Evolutionary conservation across 1,140 invertebrate species (phyloP).

Genomic region (Polyergus mexicanus): DNA sequence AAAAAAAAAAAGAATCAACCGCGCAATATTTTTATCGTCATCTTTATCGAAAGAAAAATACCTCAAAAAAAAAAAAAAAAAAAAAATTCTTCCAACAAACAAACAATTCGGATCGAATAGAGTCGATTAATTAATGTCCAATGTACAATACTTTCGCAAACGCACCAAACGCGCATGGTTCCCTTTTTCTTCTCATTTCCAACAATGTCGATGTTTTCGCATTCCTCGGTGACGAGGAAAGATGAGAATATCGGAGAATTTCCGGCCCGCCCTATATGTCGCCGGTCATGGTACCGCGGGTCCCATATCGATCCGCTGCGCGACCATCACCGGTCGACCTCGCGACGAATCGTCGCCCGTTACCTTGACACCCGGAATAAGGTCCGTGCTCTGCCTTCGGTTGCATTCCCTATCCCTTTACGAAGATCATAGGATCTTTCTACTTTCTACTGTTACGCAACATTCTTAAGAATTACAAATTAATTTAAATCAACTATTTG

Average conservation of each 20-base stretch:
- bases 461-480: neutral
- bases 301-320: slow-evolving; percentile 78
- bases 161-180: neutral
- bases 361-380: slow-evolving; percentile 1
- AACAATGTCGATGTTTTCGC: neutral
- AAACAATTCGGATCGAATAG: no score
- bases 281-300: slow-evolving; percentile 10
- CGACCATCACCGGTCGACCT: slow-evolving; percentile 59
- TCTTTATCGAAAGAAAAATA: no score
- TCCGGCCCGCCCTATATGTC: neutral
- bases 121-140: no score
- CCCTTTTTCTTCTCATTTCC: neutral
- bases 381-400: neutral
- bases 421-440: neutral
- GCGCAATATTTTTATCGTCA: no score
- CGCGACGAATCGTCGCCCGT: slow-evolving; percentile 26
- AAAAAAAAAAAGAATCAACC: no score
- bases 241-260: neutral
- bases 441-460: neutral
- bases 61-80: no score
- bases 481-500: neutral
- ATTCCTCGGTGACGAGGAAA: neutral
- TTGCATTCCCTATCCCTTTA: neutral
- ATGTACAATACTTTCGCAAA: no score
- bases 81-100: no score